Conservation (phyloP, 2,888 invertebrate species). For the Chrysina gloriosa region DNA sequence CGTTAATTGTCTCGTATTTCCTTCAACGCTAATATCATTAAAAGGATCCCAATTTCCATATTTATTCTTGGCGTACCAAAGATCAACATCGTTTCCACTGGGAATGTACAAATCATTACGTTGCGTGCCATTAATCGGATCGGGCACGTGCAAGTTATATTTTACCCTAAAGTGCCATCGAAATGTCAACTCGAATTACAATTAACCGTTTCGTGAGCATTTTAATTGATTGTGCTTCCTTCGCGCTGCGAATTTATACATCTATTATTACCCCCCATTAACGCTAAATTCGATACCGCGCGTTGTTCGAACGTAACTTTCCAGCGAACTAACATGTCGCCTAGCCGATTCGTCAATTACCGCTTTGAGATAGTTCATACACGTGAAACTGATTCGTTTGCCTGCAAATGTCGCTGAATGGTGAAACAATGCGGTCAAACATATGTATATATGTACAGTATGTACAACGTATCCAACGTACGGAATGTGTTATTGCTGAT, state of each 20-base stretch:
- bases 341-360: slow-evolving; percentile 17
- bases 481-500: slow-evolving; percentile 23
- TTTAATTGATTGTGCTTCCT: slow-evolving; percentile 6
- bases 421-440: slow-evolving; percentile 30
- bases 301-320: not conserved
- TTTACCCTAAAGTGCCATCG: not conserved
- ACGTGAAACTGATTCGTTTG: slow-evolving; percentile 6
- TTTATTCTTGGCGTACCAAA: no score
- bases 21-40: no score
- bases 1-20: no score
- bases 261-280: slow-evolving; percentile 6
- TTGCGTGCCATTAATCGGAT: no score
- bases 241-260: slow-evolving; percentile 1
- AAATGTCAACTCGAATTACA: not conserved
- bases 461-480: not conserved
- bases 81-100: no score
- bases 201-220: not conserved
- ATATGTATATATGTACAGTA: not conserved
- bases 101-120: no score
- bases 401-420: not conserved
- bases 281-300: not conserved
- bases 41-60: no score
- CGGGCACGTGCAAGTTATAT: no score
- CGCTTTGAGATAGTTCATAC: not conserved
- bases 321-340: not conserved